Evolutionary conservation across 2,888 invertebrate genomes (phyloP), one percentile per base, ranked within the genome.

Genomic region (Eupithecia inturbata): DNA sequence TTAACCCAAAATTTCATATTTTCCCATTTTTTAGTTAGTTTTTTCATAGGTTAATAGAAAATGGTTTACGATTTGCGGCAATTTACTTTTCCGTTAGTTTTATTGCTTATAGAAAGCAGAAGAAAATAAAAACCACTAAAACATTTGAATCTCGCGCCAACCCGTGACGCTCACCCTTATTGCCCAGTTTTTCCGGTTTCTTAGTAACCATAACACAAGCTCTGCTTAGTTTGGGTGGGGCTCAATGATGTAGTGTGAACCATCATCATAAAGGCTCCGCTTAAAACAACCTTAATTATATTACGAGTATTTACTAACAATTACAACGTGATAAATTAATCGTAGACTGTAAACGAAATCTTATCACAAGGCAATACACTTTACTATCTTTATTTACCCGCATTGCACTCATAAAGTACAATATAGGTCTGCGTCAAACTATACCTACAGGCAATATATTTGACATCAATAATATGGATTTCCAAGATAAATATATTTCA

Each of bases 381-480:
- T n/a, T 72, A 9, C 76, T 82, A 79, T 83, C 77, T 74, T 26
- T 68, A 73, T 75, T 63, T 76, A 69, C 60, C 67, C 73, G 73
- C 63, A 64, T 64, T 36, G 63, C 33, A 31, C 33, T 36, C 63
- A n/a, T 75, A 75, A 76, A 76, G 74, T 81, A 82, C 67, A 77
- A 80, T 82, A 82, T 83, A 73, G 7, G 26, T 63, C 22, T 26
- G 57, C 9, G 14, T 64, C 10, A 36, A 33, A 64, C 33, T 33
- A n/a, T 64, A 33, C 7, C 28, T 63, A 64, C 12, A n/a, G 36
- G 36, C 36, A 31, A 36, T 63, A 57, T 36, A 63, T 64, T 64
- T 64, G 19, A 36, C n/a, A 57, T 57, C 64, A 28, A 53, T 53
- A 68, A 63, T 69, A 71, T 70, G 69, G 68, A 76, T 74, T 74